Conservation (phyloP, 2,113 vertebrate species). For the Passer montanus region DNA sequence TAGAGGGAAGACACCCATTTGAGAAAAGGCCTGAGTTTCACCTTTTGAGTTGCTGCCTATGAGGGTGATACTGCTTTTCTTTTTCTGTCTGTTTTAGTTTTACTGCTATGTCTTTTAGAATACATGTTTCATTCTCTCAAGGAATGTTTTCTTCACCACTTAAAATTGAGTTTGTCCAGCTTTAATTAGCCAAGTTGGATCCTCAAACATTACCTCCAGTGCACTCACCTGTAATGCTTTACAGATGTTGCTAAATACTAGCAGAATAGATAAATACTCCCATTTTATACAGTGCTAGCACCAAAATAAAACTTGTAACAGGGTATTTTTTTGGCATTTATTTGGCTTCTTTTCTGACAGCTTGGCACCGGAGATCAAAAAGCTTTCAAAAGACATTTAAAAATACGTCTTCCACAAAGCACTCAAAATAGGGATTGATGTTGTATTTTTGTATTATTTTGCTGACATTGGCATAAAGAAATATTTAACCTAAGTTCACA, state of each 20-base stretch:
- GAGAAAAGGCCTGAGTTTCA: accelerated
- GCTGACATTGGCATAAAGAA: constrained; percentile 19
- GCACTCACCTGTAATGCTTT: background rate
- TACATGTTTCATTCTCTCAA: accelerated
- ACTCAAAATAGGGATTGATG: background rate
- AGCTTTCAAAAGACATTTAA: constrained; percentile 25
- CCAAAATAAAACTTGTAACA: background rate
- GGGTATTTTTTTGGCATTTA: background rate
- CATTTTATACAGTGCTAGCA: background rate
- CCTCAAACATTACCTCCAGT: background rate
- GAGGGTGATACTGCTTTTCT: background rate
- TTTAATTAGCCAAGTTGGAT: background rate
- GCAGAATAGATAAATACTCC: background rate
- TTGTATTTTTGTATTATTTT: background rate
- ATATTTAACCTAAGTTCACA: background rate
- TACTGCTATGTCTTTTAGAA: background rate
- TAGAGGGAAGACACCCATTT: background rate
- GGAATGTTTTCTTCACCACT: background rate
- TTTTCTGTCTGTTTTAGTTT: background rate
- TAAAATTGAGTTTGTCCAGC: background rate
- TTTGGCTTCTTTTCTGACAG: background rate
- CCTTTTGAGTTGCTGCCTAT: background rate
- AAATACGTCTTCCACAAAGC: background rate
- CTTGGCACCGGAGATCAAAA: constrained; percentile 3
- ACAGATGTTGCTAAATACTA: background rate